A percentile compares a stretch with the other conserved stretches of the same genome.
These are phyloP conservation scores for Tachycineta bicolor DNA, from an alignment of 2,113 vertebrate species.

Conservation along the genomic window DNA sequence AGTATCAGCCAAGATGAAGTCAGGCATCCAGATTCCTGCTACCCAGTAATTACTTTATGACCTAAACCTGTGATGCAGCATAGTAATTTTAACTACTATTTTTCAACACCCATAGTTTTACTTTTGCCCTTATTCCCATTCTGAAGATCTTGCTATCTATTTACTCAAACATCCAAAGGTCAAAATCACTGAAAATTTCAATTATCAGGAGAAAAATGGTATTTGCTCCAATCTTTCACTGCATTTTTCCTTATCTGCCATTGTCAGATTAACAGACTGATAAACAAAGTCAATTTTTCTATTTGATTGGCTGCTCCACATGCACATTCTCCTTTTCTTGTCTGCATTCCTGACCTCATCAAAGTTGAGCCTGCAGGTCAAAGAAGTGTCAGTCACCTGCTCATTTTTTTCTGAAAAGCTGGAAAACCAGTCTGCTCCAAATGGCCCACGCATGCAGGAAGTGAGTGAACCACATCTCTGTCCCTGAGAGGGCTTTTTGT, in stretches of 20 bases:
- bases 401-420: neutral
- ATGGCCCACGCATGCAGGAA: neutral
- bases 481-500: neutral
- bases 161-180: neutral
- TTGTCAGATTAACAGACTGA: slow-evolving; percentile 9
- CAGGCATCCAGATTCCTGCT: neutral
- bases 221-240: neutral
- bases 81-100: neutral
- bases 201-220: neutral
- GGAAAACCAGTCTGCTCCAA: neutral
- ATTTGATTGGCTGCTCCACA: neutral
- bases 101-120: neutral
- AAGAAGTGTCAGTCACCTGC: neutral
- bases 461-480: neutral
- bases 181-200: neutral
- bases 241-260: neutral
- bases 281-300: neutral
- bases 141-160: neutral
- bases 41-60: neutral
- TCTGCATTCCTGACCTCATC: neutral
- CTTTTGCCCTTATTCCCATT: neutral
- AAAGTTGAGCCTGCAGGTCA: neutral
- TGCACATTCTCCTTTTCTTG: neutral
- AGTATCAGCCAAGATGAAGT: neutral
- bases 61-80: neutral